Evolutionary conservation across 2,797 vertebrate species (phyloP).

Genomic region (Hippopotamyrus pictus): DNA sequence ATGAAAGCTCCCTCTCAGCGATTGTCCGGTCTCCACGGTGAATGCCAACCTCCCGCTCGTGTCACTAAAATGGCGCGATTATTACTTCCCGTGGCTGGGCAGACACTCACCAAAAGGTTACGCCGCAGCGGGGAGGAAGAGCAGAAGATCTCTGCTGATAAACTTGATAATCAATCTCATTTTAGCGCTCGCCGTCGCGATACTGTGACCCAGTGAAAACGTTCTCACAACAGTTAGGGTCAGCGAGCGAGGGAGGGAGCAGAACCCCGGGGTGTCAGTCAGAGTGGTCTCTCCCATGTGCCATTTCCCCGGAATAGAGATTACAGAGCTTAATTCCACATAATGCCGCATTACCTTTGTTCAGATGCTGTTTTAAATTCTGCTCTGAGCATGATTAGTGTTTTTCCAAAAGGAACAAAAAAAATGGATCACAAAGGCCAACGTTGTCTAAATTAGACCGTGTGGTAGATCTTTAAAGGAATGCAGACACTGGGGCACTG

Average conservation of each 20-base stretch:
- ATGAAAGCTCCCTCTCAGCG: not conserved
- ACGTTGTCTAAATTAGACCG: slow-evolving; percentile 13
- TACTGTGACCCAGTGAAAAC: not conserved
- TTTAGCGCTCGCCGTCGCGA: not conserved
- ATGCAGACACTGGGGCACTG: not conserved
- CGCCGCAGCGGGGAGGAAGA: no score
- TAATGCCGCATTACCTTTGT: slow-evolving; percentile 10
- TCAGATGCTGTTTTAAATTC: slow-evolving; percentile 13
- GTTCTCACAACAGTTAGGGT: not conserved
- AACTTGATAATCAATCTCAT: not conserved
- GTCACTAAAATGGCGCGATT: not conserved
- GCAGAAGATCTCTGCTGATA: not conserved
- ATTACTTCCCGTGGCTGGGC: not conserved
- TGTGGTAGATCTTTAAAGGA: slow-evolving; percentile 10
- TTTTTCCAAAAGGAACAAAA: slow-evolving; percentile 19
- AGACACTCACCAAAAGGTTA: not conserved
- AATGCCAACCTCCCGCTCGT: not conserved
- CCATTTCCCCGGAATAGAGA: slow-evolving; percentile 13
- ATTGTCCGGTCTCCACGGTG: not conserved
- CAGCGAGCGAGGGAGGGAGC: not conserved
- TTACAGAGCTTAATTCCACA: slow-evolving; percentile 10
- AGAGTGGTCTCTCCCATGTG: not conserved
- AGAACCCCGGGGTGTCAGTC: slow-evolving; percentile 1
- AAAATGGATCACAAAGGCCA: slow-evolving; percentile 22
- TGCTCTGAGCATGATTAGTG: slow-evolving; percentile 7